These are phyloP conservation scores for Coilia nasus DNA, from an alignment of 2,797 vertebrate species.

Conservation along the genomic window DNA sequence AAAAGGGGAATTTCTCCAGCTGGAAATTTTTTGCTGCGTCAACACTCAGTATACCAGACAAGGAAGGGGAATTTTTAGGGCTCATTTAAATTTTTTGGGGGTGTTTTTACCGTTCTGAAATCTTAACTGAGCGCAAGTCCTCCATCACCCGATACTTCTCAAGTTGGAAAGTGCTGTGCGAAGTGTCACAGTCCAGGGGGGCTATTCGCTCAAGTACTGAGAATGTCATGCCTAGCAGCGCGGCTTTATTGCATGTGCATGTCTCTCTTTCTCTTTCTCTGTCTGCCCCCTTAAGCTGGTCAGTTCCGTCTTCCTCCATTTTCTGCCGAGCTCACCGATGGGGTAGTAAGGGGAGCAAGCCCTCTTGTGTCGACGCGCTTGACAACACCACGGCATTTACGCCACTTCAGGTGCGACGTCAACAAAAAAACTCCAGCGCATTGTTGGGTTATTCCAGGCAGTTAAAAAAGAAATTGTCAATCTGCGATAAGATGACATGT, in stretches of 20 bases:
- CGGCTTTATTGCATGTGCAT: conserved; percentile 56
- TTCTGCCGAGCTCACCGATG: conserved; percentile 67
- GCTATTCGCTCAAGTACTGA: conserved; percentile 43
- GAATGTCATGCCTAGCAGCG: conserved; percentile 20
- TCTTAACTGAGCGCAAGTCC: background rate
- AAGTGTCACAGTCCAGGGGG: conserved; percentile 56
- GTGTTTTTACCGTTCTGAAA: conserved; percentile 37
- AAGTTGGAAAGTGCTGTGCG: conserved; percentile 65
- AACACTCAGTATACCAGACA: conserved; percentile 79
- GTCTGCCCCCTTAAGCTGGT: conserved; percentile 80
- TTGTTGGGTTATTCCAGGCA: background rate
- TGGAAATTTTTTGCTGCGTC: conserved; percentile 94
- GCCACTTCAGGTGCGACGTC: conserved; percentile 43
- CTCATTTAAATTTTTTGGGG: conserved; percentile 50
- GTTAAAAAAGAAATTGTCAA: background rate
- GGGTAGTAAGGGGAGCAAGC: conserved; percentile 54
- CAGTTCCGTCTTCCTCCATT: conserved; percentile 86
- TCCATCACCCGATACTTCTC: conserved; percentile 39
- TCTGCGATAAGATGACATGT: background rate
- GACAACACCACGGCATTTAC: conserved; percentile 27
- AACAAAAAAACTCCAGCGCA: conserved; percentile 27
- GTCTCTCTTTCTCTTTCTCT: conserved; percentile 64
- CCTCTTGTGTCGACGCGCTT: conserved; percentile 53
- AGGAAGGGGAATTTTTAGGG: conserved; percentile 55
- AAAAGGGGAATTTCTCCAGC: conserved; percentile 90